Evolutionary conservation across 1,140 invertebrate species (phyloP).

Genomic region (Zophobas morio): DNA sequence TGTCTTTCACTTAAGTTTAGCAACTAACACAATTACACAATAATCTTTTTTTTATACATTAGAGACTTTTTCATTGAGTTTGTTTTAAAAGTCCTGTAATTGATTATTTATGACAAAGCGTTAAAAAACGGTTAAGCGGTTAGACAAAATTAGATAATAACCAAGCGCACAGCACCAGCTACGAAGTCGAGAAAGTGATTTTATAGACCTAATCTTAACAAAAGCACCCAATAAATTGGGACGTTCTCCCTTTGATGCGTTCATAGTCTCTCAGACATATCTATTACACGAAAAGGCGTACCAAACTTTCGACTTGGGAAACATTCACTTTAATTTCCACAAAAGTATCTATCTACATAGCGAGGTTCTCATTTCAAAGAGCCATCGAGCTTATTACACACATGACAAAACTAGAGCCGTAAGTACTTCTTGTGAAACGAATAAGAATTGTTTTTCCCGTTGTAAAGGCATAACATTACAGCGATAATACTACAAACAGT

Average conservation of each 20-base stretch:
- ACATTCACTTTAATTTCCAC: background rate
- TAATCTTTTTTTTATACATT: no score
- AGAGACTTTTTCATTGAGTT: no score
- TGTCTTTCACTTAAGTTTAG: no score
- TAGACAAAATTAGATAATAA: no score
- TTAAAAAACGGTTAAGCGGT: no score
- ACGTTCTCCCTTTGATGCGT: background rate
- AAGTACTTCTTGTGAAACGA: background rate
- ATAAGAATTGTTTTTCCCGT: background rate
- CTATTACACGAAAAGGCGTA: background rate
- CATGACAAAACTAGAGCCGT: background rate
- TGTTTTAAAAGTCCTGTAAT: no score
- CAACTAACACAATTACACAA: no score
- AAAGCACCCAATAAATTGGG: no score
- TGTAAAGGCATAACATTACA: conserved; percentile 1
- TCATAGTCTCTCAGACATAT: background rate
- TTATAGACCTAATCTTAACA: no score
- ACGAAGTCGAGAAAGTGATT: no score
- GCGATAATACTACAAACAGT: background rate
- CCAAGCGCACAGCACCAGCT: no score
- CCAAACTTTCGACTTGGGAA: background rate
- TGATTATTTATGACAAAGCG: no score
- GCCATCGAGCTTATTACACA: background rate
- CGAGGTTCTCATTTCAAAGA: background rate
- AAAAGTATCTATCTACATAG: background rate